Conservation (phyloP, 2,888 invertebrate genomes). For the Adelognathus sp. region DNA sequence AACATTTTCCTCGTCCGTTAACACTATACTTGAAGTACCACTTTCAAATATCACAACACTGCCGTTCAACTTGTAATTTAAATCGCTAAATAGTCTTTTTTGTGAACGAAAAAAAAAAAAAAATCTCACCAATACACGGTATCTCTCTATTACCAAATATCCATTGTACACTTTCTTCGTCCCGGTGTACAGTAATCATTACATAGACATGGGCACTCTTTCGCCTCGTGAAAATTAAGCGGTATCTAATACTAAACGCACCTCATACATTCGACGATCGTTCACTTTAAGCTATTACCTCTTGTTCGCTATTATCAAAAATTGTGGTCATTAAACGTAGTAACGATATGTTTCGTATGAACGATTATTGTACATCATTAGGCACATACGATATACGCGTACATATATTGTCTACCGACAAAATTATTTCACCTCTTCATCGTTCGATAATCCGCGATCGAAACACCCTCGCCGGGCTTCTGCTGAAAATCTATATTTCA, state of each 20-base stretch:
- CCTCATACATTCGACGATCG: conserved; percentile 22
- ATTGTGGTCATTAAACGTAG: conserved; percentile 36
- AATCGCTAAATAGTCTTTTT: conserved; percentile 36
- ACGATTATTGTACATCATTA: conserved; percentile 59
- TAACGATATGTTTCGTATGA: conserved; percentile 61
- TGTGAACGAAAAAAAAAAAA: neutral
- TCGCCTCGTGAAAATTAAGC: conserved; percentile 15
- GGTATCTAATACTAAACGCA: conserved; percentile 30
- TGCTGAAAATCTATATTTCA: conserved; percentile 1
- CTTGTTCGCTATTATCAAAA: conserved; percentile 34
- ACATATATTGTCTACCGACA: neutral
- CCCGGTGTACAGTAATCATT: neutral
- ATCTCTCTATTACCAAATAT: neutral
- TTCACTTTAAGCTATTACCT: conserved; percentile 6
- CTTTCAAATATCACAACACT: conserved; percentile 33
- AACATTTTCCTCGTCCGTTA: neutral
- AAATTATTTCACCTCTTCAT: neutral
- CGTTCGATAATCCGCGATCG: neutral
- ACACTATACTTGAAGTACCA: too few species aligned
- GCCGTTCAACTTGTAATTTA: conserved; percentile 11
- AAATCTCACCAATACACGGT: neutral
- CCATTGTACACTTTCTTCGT: conserved; percentile 8
- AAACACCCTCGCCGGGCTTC: too few species aligned
- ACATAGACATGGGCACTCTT: conserved; percentile 1
- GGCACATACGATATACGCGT: conserved; percentile 38